Evolutionary conservation across 1,140 invertebrate species (phyloP).

Genomic region (Elysia chlorotica): DNA sequence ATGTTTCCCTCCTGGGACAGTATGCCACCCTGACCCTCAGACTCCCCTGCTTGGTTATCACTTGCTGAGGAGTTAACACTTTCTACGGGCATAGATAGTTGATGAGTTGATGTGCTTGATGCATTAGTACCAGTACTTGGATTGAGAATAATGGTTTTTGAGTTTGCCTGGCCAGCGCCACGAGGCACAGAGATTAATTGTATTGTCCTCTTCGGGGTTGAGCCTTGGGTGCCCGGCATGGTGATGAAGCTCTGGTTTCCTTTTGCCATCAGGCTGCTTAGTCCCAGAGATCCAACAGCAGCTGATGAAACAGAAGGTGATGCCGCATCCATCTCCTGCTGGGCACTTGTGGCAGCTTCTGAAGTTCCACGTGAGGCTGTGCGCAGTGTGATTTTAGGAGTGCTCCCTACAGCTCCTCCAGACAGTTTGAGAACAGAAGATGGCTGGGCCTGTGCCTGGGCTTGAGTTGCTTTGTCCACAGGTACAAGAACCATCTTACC

Average conservation of each 20-base stretch:
- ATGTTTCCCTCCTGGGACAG: slow-evolving; percentile 10
- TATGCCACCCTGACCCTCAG: neutral
- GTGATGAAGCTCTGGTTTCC: neutral
- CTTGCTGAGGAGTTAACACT: too few relatives aligned
- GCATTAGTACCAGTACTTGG: too few relatives aligned
- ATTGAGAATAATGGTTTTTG: too few relatives aligned
- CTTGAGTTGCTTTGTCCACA: neutral
- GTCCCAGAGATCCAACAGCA: neutral
- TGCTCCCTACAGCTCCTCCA: neutral
- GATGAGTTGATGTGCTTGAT: too few relatives aligned
- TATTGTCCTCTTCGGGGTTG: slow-evolving; percentile 9
- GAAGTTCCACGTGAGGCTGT: neutral
- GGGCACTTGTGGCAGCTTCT: neutral
- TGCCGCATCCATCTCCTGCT: neutral
- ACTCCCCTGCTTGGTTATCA: too few relatives aligned
- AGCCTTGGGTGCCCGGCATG: neutral
- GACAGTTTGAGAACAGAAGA: neutral
- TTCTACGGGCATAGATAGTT: too few relatives aligned
- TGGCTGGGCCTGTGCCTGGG: neutral
- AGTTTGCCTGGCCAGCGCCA: too few relatives aligned
- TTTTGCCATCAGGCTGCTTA: too few relatives aligned
- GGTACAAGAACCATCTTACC: slow-evolving; percentile 21
- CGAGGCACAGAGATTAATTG: slow-evolving; percentile 15
- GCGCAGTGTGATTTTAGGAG: slow-evolving; percentile 6
- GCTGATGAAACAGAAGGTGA: neutral